phyloP scores from a whole-genome alignment of 1,140 invertebrate species.

The Camponotus vicinus region DNA sequence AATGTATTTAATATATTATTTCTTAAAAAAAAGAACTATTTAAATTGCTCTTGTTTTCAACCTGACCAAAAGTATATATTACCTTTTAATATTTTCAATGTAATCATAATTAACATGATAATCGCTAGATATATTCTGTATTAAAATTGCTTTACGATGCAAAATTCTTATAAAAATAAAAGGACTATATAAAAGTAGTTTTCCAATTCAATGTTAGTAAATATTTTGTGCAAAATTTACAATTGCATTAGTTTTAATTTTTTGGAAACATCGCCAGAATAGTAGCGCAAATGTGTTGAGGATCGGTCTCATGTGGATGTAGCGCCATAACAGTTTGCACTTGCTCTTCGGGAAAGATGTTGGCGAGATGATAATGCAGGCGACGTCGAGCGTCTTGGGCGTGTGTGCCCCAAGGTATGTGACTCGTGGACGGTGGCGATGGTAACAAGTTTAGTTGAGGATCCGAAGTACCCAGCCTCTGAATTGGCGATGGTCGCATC shows the following conservation, averaged over 20 bases:
- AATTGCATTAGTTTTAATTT: slow-evolving; percentile 72
- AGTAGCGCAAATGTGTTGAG: slow-evolving; percentile 95
- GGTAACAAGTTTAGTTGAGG: slow-evolving; percentile 88
- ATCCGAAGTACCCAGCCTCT: slow-evolving; percentile 88
- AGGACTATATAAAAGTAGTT: neutral
- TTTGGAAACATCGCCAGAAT: slow-evolving; percentile 92
- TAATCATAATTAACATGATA: neutral
- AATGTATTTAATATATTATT: too few relatives aligned
- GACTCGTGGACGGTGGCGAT: slow-evolving; percentile 67
- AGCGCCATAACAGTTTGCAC: slow-evolving; percentile 94
- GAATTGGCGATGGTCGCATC: slow-evolving; percentile 82
- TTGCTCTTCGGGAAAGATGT: slow-evolving; percentile 95
- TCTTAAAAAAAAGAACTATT: too few relatives aligned
- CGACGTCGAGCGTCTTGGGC: slow-evolving; percentile 90
- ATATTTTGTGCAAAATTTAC: neutral
- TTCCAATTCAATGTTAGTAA: neutral
- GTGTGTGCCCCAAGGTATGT: slow-evolving; percentile 84
- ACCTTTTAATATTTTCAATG: neutral
- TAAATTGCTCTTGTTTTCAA: too few relatives aligned
- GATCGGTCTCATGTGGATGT: slow-evolving; percentile 95
- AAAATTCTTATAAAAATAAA: neutral
- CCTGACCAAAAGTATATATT: too few relatives aligned
- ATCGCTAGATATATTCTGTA: neutral
- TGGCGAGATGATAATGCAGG: slow-evolving; percentile 94
- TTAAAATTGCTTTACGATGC: neutral